Conservation (phyloP, 2,888 invertebrate species). For the Cistogaster globosa region DNA sequence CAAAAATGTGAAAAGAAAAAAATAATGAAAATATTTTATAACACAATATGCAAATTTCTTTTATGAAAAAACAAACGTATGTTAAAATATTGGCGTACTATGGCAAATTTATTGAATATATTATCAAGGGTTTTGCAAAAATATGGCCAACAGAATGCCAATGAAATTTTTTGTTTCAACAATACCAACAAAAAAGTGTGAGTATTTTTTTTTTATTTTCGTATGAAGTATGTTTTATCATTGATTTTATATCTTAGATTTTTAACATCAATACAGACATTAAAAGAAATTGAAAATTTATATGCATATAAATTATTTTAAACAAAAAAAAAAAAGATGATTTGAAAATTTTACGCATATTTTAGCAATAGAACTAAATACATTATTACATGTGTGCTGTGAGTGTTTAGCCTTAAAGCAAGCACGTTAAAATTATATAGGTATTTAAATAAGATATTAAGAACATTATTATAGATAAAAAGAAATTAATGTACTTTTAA, state of each 20-base stretch:
- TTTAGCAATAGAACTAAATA: slow-evolving; percentile 23
- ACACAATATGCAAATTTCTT: slow-evolving; percentile 68
- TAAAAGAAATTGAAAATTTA: slow-evolving; percentile 47
- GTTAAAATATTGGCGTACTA: slow-evolving; percentile 69
- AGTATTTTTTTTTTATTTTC: neutral
- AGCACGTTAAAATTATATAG: neutral
- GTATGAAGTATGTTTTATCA: slow-evolving; percentile 25
- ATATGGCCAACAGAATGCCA: slow-evolving; percentile 63
- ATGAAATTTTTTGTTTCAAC: slow-evolving; percentile 52
- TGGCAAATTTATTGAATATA: slow-evolving; percentile 70
- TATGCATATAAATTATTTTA: slow-evolving; percentile 60
- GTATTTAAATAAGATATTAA: neutral
- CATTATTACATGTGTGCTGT: neutral
- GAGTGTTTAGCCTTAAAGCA: slow-evolving; percentile 11
- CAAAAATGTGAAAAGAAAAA: slow-evolving; percentile 26
- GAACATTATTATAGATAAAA: slow-evolving; percentile 4
- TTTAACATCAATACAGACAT: slow-evolving; percentile 42
- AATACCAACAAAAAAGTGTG: neutral
- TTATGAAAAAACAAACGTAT: slow-evolving; percentile 52
- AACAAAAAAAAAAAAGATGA: slow-evolving; percentile 3
- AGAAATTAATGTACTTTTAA: neutral
- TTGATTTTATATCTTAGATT: slow-evolving; percentile 60
- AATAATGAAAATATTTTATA: slow-evolving; percentile 59
- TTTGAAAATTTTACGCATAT: slow-evolving; percentile 23
- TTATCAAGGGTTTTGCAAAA: slow-evolving; percentile 56